Evolutionary conservation across 2,797 vertebrate genomes (phyloP).

Genomic region (Bufotes viridis): DNA sequence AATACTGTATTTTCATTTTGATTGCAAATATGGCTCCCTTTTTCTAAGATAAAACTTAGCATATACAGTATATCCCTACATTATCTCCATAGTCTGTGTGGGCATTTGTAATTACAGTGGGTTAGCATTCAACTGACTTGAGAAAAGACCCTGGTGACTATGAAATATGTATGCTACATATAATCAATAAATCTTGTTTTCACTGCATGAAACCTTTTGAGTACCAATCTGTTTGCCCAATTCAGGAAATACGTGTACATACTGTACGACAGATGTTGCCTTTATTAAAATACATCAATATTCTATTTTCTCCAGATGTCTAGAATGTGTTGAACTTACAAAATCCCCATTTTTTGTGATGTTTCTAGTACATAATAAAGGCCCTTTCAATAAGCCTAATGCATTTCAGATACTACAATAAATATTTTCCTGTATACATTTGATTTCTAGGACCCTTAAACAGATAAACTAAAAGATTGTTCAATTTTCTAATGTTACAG

Average conservation of each 20-base stretch:
- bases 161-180: slow-evolving; percentile 47
- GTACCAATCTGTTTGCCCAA: slow-evolving; percentile 34
- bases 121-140: slow-evolving; percentile 31
- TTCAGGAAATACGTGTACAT: slow-evolving; percentile 39
- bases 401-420: not conserved
- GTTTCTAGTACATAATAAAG: not conserved
- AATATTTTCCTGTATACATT: not conserved
- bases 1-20: not conserved
- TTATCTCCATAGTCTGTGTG: not conserved
- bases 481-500: not conserved
- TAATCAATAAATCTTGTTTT: slow-evolving; percentile 53
- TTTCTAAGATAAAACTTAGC: not conserved
- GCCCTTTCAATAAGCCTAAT: not conserved
- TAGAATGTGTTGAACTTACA: slow-evolving; percentile 19
- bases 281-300: slow-evolving; percentile 45
- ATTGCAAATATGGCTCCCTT: not conserved
- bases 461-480: not conserved
- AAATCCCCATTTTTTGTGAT: not conserved
- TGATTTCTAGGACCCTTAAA: not conserved
- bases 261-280: slow-evolving; percentile 31
- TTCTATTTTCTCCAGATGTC: slow-evolving; percentile 49
- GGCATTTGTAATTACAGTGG: slow-evolving; percentile 17
- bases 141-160: slow-evolving; percentile 22
- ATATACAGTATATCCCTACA: not conserved
- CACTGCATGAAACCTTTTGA: slow-evolving; percentile 43